These are phyloP conservation scores for Cochlearius cochlearius DNA, from an alignment of 2,113 vertebrate genomes.

Conservation along the genomic window DNA sequence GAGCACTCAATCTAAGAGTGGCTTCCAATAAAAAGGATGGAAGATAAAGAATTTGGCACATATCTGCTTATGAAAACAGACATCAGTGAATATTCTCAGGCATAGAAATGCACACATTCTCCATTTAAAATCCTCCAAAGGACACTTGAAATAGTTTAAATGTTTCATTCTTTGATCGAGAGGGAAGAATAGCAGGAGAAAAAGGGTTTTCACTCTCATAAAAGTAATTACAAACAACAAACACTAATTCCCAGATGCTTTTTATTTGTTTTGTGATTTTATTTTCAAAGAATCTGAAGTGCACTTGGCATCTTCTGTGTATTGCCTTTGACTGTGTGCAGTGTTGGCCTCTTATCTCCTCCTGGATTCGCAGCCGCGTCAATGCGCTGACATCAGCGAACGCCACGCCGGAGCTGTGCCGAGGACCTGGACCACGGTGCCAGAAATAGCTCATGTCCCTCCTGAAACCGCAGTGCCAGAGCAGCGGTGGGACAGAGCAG, in stretches of 20 bases:
- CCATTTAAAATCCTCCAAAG: constrained; percentile 34
- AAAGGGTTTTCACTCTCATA: background rate
- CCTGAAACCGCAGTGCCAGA: accelerated
- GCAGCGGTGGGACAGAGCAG: background rate
- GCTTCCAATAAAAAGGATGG: background rate
- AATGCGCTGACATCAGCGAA: background rate
- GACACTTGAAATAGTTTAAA: constrained; percentile 29
- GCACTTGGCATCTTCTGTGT: background rate
- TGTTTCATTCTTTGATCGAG: background rate
- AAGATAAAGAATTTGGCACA: constrained; percentile 36
- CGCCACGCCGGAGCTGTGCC: background rate
- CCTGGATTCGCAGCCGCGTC: background rate
- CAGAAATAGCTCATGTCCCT: background rate
- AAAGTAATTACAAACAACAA: constrained; percentile 30
- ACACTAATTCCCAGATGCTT: constrained; percentile 25
- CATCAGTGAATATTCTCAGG: constrained; percentile 15
- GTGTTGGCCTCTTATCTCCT: background rate
- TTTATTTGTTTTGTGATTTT: background rate
- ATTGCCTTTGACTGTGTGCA: background rate
- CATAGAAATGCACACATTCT: background rate
- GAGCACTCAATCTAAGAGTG: constrained; percentile 24
- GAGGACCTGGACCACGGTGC: background rate
- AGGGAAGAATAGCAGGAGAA: background rate
- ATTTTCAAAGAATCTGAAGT: constrained; percentile 25
- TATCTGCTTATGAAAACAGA: constrained; percentile 39